Evolutionary conservation across 2,888 invertebrate species (phyloP), one percentile per base, ranked within the genome.

Genomic region (Caenorhabditis sp.): DNA sequence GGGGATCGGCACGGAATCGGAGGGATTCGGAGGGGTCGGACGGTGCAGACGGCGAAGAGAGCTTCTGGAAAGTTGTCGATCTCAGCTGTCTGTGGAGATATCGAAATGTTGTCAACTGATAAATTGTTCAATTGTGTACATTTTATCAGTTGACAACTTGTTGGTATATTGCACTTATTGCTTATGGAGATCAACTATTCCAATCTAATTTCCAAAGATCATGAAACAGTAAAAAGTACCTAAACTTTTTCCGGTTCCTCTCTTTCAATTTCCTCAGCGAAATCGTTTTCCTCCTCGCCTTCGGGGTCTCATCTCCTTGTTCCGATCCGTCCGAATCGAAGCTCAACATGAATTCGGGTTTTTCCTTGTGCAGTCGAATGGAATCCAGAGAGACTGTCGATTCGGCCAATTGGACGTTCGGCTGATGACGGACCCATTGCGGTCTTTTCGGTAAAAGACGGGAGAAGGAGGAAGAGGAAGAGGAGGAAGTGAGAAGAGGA

Each of bases 391-490:
- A 62, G n/a, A 72, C 52, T 1, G 52, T 43, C 2, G 61, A 58
- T 50, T 74, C 74, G 7, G 66, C 59, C 3, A 32, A 15, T 20
- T 37, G 46, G 17, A 20, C 26, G 13, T 48, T 24, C 26, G 71
- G 71, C 17, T 61, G 61, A 37, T 43, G 32, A 8, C 76, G 39
- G 7, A 71, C 41, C 76, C 70, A 76, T 66, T 76, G 65, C 5
- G 71, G 71, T 13, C 76, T 30, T 55, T 48, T 59, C 2, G 56
- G 56, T 1, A 76, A 59, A 59, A 76, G 55, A 55, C 55, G 55
- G n/a, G 76, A 71, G 46, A 43, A 59, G 8, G 75, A 62, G 13
- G 53, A 4, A 2, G 27, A 5, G 15, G 11, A 2, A 15, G 30
- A 35, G 15, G 75, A 74, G 17, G 66, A 46, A 61, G 46, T 61